These are phyloP conservation scores for Holothuria leucospilota DNA, from an alignment of 53 echinoderm and acorn worm genomes.

Conservation along the genomic window DNA sequence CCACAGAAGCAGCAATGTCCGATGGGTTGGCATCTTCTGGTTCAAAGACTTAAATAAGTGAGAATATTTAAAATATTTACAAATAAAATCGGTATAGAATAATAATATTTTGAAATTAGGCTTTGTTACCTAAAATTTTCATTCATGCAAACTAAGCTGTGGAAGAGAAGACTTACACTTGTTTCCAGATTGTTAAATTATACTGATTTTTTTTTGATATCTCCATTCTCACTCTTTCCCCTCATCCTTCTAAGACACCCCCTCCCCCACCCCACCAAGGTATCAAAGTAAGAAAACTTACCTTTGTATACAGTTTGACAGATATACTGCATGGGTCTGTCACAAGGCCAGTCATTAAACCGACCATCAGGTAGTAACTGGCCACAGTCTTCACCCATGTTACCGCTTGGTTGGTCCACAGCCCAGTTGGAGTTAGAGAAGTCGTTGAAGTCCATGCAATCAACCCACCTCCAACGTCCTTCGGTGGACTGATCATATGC, in stretches of 20 bases:
- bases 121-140: no score
- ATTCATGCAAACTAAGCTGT: no score
- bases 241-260: no score
- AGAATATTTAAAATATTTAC: background rate
- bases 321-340: slow-evolving; percentile 73
- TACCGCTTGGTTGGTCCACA: slow-evolving; percentile 68
- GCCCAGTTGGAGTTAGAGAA: slow-evolving; percentile 88
- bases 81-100: no score
- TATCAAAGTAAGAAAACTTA: background rate
- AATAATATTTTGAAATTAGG: no score
- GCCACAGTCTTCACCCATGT: slow-evolving; percentile 73
- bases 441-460: slow-evolving; percentile 64
- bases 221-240: no score
- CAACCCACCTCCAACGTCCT: slow-evolving; percentile 75
- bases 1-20: slow-evolving; percentile 51
- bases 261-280: no score
- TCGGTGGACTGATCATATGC: slow-evolving; percentile 73
- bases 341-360: slow-evolving; percentile 86
- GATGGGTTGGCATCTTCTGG: slow-evolving; percentile 65
- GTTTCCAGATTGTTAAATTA: no score
- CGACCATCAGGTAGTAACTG: slow-evolving; percentile 71
- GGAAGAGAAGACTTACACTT: no score
- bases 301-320: slow-evolving; percentile 71
- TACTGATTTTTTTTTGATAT: no score
- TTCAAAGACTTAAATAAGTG: slow-evolving; percentile 53